Percentiles rank a stretch among this genome's conserved stretches.
Conservation (phyloP, 2,888 invertebrate genomes). For the Hydriomena furcata region DNA sequence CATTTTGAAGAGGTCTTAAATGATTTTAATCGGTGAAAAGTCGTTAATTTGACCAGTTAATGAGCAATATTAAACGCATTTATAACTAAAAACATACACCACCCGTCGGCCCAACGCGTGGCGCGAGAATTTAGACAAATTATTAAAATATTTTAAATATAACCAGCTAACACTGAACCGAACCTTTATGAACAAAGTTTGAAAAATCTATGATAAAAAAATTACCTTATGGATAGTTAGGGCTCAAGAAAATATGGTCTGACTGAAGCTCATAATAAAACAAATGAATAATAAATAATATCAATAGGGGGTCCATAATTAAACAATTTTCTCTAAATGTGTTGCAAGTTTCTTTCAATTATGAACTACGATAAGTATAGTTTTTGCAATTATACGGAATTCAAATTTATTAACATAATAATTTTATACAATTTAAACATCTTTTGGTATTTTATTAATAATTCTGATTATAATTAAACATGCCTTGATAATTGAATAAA, state of each 20-base stretch:
- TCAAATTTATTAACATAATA: not conserved
- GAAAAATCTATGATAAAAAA: not conserved
- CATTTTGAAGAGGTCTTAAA: slow-evolving; percentile 31
- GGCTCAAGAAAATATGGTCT: slow-evolving; percentile 1
- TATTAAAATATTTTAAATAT: slow-evolving; percentile 39
- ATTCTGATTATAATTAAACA: too few species aligned
- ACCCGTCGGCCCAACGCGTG: slow-evolving; percentile 42
- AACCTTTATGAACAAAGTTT: not conserved
- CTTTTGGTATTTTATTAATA: too few species aligned
- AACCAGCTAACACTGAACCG: slow-evolving; percentile 37
- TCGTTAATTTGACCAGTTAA: slow-evolving; percentile 29
- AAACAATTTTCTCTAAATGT: slow-evolving; percentile 55
- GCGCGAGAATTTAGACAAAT: slow-evolving; percentile 65
- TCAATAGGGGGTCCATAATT: slow-evolving; percentile 63
- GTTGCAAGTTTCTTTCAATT: too few species aligned
- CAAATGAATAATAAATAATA: slow-evolving; percentile 54
- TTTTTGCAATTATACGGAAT: not conserved
- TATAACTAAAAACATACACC: slow-evolving; percentile 35
- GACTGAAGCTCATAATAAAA: slow-evolving; percentile 32
- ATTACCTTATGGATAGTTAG: not conserved
- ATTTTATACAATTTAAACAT: too few species aligned
- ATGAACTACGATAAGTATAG: not conserved
- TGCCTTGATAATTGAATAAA: too few species aligned
- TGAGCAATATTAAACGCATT: slow-evolving; percentile 27
- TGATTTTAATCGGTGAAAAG: slow-evolving; percentile 33